Base-by-base conservation (phyloP, 2,113 vertebrate genomes). In the Pogona vitticeps region DNA sequence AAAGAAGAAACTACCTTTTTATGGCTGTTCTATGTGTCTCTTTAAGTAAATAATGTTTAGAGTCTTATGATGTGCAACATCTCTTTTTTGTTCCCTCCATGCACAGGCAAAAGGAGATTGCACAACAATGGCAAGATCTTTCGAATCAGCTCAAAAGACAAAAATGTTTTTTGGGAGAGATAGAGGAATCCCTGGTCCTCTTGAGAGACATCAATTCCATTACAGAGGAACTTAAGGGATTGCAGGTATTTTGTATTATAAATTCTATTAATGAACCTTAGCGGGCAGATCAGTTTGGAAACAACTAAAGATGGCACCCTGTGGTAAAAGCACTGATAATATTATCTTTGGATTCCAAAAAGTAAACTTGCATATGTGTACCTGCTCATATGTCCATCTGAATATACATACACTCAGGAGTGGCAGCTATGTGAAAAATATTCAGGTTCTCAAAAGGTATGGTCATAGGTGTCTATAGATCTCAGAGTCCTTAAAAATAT, bases 201-300 rank as follows among this genome's bases (percentile, higher is more conserved):
- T 94, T 98, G 61, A 92, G 96, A 88, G 97, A 97, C 82, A 92
- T 95, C 0, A 96, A 98, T 73, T 93, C 96, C 14, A 89, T 97
- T 84, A 95, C 90, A 0, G 94, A 96, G 83, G 98, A 98, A 73
- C 94, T 99, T 72, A 96, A 94, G 82, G 96, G 97, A 38, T 93
- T 98, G 68, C 97, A 98, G 97, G 98, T 98, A 91, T 82, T 61
- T 58, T 80, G 61, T 17, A 6, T 65, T 73, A 72, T 68, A 10
- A 17, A 65, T 38, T 36, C 23, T 61, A 8, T 68, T 36, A 40
- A 3, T 36, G 20, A 40, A 65, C 3, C 40, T 12, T 38, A 76
- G 13, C 76, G 73, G 14, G 0, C 2, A 1, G 0, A 1, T 0
- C 52, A 4, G 67, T 90, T 28, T 56, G 84, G 26, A 33, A 77